Percentiles rank a stretch among this genome's conserved stretches.
Evolutionary conservation across 1,140 invertebrate genomes (phyloP).

Genomic region (Monomorium pharaonis): DNA sequence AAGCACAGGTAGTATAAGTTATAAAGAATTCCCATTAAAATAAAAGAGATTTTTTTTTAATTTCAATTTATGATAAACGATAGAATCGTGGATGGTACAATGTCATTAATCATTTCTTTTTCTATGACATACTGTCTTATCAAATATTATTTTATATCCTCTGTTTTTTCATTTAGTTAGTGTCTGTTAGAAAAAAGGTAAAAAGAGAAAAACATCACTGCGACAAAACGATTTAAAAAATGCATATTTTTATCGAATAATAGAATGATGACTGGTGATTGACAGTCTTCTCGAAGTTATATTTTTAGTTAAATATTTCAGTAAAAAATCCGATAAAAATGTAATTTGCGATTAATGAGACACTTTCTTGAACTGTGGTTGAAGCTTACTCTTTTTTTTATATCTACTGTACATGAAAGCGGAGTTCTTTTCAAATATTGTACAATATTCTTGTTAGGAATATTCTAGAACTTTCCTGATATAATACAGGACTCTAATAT

Average conservation of each 20-base stretch:
- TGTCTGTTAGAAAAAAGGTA: background rate
- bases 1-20: constrained; percentile 74
- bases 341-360: background rate
- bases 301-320: background rate
- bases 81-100: constrained; percentile 28
- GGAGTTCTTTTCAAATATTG: background rate
- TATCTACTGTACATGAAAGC: background rate
- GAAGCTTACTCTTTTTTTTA: background rate
- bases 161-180: background rate
- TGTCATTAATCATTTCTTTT: background rate
- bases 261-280: background rate
- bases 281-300: background rate
- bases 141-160: too few species aligned
- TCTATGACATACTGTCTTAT: background rate
- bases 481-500: background rate
- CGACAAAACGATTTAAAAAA: background rate
- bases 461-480: background rate
- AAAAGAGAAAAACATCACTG: background rate
- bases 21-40: constrained; percentile 64
- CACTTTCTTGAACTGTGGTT: background rate
- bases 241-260: background rate
- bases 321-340: background rate
- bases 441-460: background rate
- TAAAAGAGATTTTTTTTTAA: constrained; percentile 53
- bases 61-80: constrained; percentile 22